Evolutionary conservation across 2,113 vertebrate genomes (phyloP).

Genomic region (Dolichallabes microphthalmus): DNA sequence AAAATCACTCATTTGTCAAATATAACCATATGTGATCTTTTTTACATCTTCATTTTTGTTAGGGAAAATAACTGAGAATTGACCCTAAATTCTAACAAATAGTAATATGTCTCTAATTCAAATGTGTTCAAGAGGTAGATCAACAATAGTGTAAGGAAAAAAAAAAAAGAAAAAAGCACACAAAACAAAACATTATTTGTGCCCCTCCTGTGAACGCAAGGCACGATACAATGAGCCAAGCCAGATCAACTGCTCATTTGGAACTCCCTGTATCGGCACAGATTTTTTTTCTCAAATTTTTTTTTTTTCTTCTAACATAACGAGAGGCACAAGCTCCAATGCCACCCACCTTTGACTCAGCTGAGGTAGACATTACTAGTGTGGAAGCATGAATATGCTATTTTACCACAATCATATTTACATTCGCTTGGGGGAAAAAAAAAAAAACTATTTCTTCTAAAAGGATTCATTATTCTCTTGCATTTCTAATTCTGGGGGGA

Average conservation of each 20-base stretch:
- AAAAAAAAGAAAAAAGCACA: constrained; percentile 71
- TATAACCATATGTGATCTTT: constrained; percentile 78
- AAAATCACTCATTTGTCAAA: constrained; percentile 76
- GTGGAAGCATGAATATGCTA: constrained; percentile 87
- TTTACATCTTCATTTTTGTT: constrained; percentile 60
- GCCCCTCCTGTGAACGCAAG: constrained; percentile 85
- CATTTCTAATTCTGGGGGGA: constrained; percentile 57
- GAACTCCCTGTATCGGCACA: constrained; percentile 83
- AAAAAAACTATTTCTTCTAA: constrained; percentile 53
- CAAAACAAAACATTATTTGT: constrained; percentile 80
- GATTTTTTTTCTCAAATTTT: no score
- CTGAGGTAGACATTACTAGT: constrained; percentile 86
- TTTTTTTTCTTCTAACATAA: constrained; percentile 60
- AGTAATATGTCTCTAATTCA: constrained; percentile 92
- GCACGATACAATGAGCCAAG: constrained; percentile 73
- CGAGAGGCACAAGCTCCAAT: constrained; percentile 73
- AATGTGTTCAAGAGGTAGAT: constrained; percentile 92
- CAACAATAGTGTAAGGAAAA: constrained; percentile 81
- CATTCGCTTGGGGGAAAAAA: constrained; percentile 72
- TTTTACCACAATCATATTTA: constrained; percentile 90
- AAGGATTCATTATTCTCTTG: constrained; percentile 54
- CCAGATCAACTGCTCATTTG: constrained; percentile 79
- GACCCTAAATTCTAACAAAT: constrained; percentile 75
- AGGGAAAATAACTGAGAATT: constrained; percentile 63
- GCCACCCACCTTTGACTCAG: constrained; percentile 81